Base-by-base conservation (phyloP, 2,888 invertebrate genomes). In the Agriopis aurantiaria region DNA sequence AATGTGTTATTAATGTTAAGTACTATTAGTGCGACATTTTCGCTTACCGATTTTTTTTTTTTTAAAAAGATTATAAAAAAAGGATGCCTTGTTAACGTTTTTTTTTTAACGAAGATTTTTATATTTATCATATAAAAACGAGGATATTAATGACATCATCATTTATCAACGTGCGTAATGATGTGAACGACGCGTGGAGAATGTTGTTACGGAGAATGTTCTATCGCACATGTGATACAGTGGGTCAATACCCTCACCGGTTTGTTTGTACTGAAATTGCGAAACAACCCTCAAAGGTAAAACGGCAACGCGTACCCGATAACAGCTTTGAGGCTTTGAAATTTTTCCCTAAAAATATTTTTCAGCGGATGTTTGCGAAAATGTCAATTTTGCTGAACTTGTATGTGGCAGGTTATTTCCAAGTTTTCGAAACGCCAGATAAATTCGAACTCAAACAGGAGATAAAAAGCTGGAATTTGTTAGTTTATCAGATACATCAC, bases 181-280 rank as follows among this genome's bases (percentile, higher is more conserved):
- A 33, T 4, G 33, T 33, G 33, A 33, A 33, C 3, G 33, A 33
- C 33, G 33, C 3, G 33, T 33, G 4, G 33, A 33, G 3, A 33
- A 0, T 3, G 33, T 33, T 33, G 1, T 33, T 33, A 33, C 33
- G 33, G 33, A 33, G 5, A 33, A 3, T 33, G 33, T 33, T 33
- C 5, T 33, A 5, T 3, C 33, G 33, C 5, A 11, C 23, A 11
- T 0, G 23, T 11, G 23, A 3, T 9, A 6, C 52, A 23, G 56
- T 43, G 56, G 43, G 10, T 6, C 0, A 10, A 10, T 79, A 79
- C 78, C 74, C 45, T 58, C 23, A 5, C 8, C n/a, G 76, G 74
- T 73, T 78, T 83, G 80, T 81, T 80, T 81, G 77, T 72, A 74
- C 63, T 70, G 74, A 80, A 70, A 59, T 60, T 65, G 51, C 61